Conservation (phyloP, 1,140 invertebrate species). For the Atta texana region DNA sequence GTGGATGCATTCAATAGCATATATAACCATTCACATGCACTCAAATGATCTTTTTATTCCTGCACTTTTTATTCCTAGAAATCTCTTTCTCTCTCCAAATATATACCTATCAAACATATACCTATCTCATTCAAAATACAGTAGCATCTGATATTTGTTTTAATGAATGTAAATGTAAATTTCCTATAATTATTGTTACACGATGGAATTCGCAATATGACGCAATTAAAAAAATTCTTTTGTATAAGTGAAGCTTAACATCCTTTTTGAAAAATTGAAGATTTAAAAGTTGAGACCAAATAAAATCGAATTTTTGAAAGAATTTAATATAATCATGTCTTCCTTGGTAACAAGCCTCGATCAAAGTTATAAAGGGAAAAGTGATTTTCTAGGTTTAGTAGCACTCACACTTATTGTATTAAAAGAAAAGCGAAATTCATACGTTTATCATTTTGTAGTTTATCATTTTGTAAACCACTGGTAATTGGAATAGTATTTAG, state of each 20-base stretch:
- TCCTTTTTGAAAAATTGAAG: background rate
- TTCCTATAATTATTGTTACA: background rate
- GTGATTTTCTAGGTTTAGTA: background rate
- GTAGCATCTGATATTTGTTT: too few relatives aligned
- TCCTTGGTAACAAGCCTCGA: background rate
- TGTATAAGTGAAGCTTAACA: background rate
- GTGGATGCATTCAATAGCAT: too few relatives aligned
- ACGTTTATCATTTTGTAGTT: background rate
- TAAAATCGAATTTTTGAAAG: slow-evolving; percentile 22
- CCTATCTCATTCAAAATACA: too few relatives aligned
- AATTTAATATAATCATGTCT: slow-evolving; percentile 13
- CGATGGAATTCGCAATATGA: slow-evolving; percentile 5
- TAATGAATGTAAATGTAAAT: slow-evolving; percentile 17
- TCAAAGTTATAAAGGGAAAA: background rate
- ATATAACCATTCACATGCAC: too few relatives aligned
- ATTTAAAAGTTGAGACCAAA: background rate
- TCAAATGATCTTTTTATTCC: too few relatives aligned
- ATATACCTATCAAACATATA: too few relatives aligned
- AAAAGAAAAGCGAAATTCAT: background rate
- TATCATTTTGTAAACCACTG: background rate
- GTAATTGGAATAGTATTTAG: background rate
- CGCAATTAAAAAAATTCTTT: background rate
- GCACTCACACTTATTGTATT: background rate
- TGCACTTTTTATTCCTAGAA: too few relatives aligned
- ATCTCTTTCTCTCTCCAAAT: too few relatives aligned